Evolutionary conservation across 2,888 invertebrate genomes (phyloP), one percentile per base, ranked within the genome.

Genomic region (Scaptodrosophila latifasciaeformis): DNA sequence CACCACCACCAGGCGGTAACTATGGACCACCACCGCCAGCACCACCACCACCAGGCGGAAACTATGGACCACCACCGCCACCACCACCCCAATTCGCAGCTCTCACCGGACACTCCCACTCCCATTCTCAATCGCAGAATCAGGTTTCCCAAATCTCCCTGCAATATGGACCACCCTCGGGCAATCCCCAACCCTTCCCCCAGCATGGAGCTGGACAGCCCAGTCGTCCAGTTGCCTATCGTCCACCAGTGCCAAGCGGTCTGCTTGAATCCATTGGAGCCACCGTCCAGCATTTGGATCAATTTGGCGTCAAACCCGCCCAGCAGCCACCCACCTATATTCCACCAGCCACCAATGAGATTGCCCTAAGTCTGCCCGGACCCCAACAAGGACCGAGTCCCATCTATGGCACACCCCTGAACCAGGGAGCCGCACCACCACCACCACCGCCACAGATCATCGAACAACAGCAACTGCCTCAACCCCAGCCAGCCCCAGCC

Each of bases 171-270:
- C 63, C 78, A 10, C 72, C 81, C 1, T 78, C 77, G 2, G 84
- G 82, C 2, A 84, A 84, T 59, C 62, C 76, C 0, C 81, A 74
- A 31, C 74, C 75, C 1, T 76, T 81, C 61, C 65, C 81, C 12
- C 65, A 65, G 21, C 70, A 67, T 34, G 79, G 78, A 13, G 67
- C 67, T n/a, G 68, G 78, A 0, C 84, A 82, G 0, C 82, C 82
- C 7, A 83, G 65, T 43, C 88, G 88, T 27, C 93, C 94, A 0
- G 89, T 93, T 3, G 89, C 91, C 63, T 93, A 92, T 83, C 88
- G 92, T 40, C 91, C 92, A n/a, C 90, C 92, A 0, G 91, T 94
- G 0, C 93, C 93, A 0, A 88, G 89, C 45, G 92, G 92, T 0
- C 84, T 94, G 2, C 86, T 93, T 2, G 89, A 91, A 64, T 91